Percentiles rank a stretch among this genome's conserved stretches.
Conservation (phyloP, 2,113 vertebrate species). For the Petromus typicus region DNA sequence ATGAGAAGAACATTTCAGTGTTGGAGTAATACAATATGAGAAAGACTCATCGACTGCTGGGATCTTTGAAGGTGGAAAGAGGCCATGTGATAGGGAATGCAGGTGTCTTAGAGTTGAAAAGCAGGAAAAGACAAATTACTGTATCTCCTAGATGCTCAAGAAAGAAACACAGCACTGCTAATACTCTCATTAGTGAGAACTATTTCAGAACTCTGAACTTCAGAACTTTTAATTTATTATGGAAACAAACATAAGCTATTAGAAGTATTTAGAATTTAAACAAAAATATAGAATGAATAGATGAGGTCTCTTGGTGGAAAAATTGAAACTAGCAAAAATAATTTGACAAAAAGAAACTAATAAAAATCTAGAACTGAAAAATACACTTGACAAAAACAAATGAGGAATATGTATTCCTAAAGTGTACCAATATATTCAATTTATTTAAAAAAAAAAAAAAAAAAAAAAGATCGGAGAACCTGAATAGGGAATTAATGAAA, state of each 20-base stretch:
- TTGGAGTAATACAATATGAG: too few relatives aligned
- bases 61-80: not conserved
- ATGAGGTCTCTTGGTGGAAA: not conserved
- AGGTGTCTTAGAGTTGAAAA: not conserved
- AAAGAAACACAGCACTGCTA: not conserved
- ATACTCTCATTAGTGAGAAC: not conserved
- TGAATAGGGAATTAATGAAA: not conserved
- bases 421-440: too few relatives aligned
- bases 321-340: constrained; percentile 7
- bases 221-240: not conserved
- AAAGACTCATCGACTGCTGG: not conserved
- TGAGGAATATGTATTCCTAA: too few relatives aligned
- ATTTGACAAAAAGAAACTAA: not conserved
- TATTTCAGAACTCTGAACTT: not conserved
- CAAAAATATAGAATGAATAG: not conserved
- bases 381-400: not conserved
- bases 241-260: not conserved
- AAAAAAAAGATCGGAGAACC: constrained; percentile 2
- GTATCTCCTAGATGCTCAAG: not conserved
- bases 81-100: not conserved
- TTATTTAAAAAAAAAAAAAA: too few relatives aligned
- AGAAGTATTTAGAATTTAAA: constrained; percentile 9
- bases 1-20: not conserved
- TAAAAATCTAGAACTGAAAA: constrained; percentile 16
- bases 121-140: not conserved